These are phyloP conservation scores for Oncorhynchus gorbuscha DNA, from an alignment of 2,113 vertebrate species.

Conservation along the genomic window DNA sequence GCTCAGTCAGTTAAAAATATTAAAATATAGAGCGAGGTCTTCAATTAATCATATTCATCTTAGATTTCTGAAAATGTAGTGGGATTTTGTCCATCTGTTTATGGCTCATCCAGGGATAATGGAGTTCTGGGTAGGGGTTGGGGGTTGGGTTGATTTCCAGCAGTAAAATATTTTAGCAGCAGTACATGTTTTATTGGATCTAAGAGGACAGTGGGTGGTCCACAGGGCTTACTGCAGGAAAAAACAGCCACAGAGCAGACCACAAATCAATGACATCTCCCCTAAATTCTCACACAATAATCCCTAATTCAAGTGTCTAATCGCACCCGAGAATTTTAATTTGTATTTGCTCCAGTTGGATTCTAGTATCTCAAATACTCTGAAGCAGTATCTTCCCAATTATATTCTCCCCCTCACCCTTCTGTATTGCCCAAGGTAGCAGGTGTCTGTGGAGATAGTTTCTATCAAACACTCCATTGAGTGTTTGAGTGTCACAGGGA, in stretches of 20 bases:
- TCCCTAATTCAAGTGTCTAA: not conserved
- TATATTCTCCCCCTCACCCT: not conserved
- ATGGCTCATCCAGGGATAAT: not conserved
- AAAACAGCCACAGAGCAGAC: not conserved
- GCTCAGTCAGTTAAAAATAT: slow-evolving; percentile 58
- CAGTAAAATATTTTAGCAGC: not conserved
- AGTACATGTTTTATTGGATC: not conserved
- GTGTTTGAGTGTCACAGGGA: slow-evolving; percentile 40
- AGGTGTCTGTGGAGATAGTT: slow-evolving; percentile 45
- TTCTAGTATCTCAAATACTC: not conserved
- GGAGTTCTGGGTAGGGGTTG: not conserved
- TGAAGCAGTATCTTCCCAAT: not conserved
- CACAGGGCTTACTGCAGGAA: not conserved
- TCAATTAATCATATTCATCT: slow-evolving; percentile 61
- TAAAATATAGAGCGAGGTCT: slow-evolving; percentile 21
- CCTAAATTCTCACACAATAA: no score
- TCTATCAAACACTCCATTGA: slow-evolving; percentile 44
- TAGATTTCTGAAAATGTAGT: slow-evolving; percentile 40
- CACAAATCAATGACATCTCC: not conserved
- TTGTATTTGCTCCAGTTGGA: not conserved
- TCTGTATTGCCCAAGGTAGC: slow-evolving; percentile 30
- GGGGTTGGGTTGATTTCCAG: not conserved
- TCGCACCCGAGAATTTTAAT: not conserved
- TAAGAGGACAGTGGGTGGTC: not conserved
- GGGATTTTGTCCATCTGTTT: slow-evolving; percentile 31